These are phyloP conservation scores for Cheirogaleus medius DNA, from an alignment of 2,113 vertebrate genomes.

Conservation along the genomic window DNA sequence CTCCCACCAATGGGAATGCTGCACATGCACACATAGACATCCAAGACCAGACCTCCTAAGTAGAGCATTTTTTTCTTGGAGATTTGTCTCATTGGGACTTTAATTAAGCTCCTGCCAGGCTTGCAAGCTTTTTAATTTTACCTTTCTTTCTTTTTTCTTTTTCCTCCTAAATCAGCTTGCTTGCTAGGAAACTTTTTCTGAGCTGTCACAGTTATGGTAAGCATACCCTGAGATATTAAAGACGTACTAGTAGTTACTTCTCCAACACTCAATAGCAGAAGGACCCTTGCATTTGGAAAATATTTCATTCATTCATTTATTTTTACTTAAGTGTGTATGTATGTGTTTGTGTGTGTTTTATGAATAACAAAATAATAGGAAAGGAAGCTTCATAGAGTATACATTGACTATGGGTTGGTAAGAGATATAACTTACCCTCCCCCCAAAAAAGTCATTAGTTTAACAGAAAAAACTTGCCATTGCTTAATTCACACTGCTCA, in stretches of 20 bases:
- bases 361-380: conserved; percentile 4
- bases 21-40: conserved; percentile 49
- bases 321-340: background rate
- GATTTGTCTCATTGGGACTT: conserved; percentile 83
- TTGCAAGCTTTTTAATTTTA: conserved; percentile 76
- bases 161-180: conserved; percentile 53
- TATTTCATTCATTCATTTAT: background rate
- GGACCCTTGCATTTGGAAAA: conserved; percentile 51
- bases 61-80: conserved; percentile 72
- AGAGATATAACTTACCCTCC: background rate
- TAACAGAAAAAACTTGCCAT: background rate
- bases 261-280: conserved; percentile 15
- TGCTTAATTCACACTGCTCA: background rate
- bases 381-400: background rate
- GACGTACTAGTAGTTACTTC: conserved; percentile 53
- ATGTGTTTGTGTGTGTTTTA: background rate
- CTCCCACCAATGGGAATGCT: conserved; percentile 63
- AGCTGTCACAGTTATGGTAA: conserved; percentile 69
- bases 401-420: background rate
- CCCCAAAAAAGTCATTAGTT: background rate
- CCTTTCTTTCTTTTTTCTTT: conserved; percentile 61
- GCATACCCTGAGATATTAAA: conserved; percentile 67
- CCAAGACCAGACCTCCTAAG: conserved; percentile 77
- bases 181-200: conserved; percentile 77
- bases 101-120: conserved; percentile 83